A percentile compares a stretch with the other conserved stretches of the same genome.
phyloP scores from a whole-genome alignment of 2,888 invertebrate species.

The Gibbula magus region DNA sequence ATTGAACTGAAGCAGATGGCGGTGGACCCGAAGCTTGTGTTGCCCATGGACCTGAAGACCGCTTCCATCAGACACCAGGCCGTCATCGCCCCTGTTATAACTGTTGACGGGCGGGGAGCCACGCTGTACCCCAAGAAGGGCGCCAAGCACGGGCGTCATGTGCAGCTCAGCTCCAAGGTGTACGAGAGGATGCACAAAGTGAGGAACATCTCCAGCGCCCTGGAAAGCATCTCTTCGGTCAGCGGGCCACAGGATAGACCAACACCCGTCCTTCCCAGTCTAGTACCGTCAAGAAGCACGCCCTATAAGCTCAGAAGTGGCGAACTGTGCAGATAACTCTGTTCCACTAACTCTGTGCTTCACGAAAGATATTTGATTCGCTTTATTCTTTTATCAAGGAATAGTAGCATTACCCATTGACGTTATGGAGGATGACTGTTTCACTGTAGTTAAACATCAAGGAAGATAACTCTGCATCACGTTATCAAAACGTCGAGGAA shows the following conservation, averaged over 20 bases:
- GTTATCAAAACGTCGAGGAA: too few species aligned
- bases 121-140: slow-evolving; percentile 31
- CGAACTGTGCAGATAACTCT: too few species aligned
- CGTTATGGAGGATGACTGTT: too few species aligned
- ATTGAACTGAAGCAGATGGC: slow-evolving; percentile 28
- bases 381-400: too few species aligned
- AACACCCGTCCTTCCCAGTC: too few species aligned
- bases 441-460: too few species aligned
- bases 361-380: too few species aligned
- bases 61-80: slow-evolving; percentile 16
- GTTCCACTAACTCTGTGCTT: too few species aligned
- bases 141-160: slow-evolving; percentile 25
- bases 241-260: background rate
- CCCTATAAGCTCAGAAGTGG: too few species aligned
- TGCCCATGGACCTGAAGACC: slow-evolving; percentile 23
- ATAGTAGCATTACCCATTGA: too few species aligned
- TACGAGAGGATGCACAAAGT: slow-evolving; percentile 17
- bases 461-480: too few species aligned
- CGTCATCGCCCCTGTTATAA: slow-evolving; percentile 28
- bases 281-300: too few species aligned
- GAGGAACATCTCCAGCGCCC: background rate
- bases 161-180: slow-evolving; percentile 1
- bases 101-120: slow-evolving; percentile 22
- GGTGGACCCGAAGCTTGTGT: slow-evolving; percentile 26
- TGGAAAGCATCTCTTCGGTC: background rate